A percentile compares a stretch with the other conserved stretches of the same genome.
These are phyloP conservation scores for Drosophila triauraria DNA, from an alignment of 1,140 invertebrate species.

Conservation along the genomic window DNA sequence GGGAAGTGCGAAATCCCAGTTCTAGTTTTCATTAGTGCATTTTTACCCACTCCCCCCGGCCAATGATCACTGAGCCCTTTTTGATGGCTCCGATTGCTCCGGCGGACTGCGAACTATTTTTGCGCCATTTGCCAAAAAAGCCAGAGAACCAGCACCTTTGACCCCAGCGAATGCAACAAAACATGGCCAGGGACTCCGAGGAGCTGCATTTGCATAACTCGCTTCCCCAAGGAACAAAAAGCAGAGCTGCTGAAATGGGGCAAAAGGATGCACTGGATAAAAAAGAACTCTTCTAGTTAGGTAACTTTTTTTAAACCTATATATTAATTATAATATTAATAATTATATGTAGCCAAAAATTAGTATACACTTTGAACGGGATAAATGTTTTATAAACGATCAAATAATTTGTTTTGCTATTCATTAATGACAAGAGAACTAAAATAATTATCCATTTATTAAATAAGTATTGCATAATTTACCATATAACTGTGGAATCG, in stretches of 20 bases:
- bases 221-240: constrained; percentile 51
- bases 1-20: constrained; percentile 46
- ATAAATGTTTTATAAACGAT: too few species aligned
- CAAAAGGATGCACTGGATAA: constrained; percentile 10
- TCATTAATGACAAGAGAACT: too few species aligned
- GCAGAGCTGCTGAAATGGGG: constrained; percentile 15
- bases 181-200: constrained; percentile 45
- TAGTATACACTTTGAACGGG: too few species aligned
- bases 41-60: constrained; percentile 20
- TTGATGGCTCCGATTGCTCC: constrained; percentile 51
- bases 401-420: too few species aligned
- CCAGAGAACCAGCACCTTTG: constrained; percentile 59
- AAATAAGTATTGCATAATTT: too few species aligned
- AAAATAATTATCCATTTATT: too few species aligned
- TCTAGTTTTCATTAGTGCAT: constrained; percentile 62
- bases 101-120: constrained; percentile 65
- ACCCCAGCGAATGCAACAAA: constrained; percentile 49
- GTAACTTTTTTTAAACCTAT: too few species aligned
- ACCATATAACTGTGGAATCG: too few species aligned
- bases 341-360: too few species aligned
- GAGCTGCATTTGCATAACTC: constrained; percentile 70
- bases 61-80: constrained; percentile 65
- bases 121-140: constrained; percentile 70
- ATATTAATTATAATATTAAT: too few species aligned
- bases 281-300: neutral